phyloP scores from a whole-genome alignment of 92 coral and sea anemone genomes.

The Phenganax subtilis region DNA sequence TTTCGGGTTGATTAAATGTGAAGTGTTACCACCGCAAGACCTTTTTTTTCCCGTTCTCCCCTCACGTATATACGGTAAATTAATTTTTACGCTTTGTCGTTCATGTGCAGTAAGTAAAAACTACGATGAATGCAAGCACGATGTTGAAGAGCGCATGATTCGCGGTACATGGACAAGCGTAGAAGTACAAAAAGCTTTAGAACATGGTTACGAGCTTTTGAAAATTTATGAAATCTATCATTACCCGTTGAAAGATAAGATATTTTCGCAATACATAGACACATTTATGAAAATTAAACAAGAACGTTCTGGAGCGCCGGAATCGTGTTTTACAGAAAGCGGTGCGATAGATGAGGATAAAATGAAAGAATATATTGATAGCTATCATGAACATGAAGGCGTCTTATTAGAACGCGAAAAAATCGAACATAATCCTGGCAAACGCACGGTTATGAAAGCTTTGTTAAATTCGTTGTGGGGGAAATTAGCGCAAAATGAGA shows the following conservation, averaged over 20 bases:
- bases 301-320: conserved; percentile 24
- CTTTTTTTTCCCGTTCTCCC: conserved; percentile 23
- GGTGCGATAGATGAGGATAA: conserved; percentile 22
- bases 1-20: background rate
- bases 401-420: background rate
- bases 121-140: background rate
- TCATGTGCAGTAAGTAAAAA: background rate
- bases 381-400: background rate
- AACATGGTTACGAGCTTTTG: too few relatives aligned
- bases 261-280: conserved; percentile 5
- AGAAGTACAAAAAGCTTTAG: too few relatives aligned
- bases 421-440: conserved; percentile 9
- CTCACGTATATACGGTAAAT: background rate
- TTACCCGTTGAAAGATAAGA: conserved; percentile 9
- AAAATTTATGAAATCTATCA: conserved; percentile 14
- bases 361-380: conserved; percentile 11
- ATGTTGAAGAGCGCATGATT: too few relatives aligned
- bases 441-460: background rate
- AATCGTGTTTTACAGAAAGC: background rate
- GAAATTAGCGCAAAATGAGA: too few relatives aligned
- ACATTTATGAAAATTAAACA: background rate
- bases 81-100: background rate
- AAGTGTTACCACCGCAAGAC: background rate
- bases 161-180: too few relatives aligned
- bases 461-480: background rate